Evolutionary conservation across 1,140 invertebrate species (phyloP).

Genomic region (Coenobita brevimanus): DNA sequence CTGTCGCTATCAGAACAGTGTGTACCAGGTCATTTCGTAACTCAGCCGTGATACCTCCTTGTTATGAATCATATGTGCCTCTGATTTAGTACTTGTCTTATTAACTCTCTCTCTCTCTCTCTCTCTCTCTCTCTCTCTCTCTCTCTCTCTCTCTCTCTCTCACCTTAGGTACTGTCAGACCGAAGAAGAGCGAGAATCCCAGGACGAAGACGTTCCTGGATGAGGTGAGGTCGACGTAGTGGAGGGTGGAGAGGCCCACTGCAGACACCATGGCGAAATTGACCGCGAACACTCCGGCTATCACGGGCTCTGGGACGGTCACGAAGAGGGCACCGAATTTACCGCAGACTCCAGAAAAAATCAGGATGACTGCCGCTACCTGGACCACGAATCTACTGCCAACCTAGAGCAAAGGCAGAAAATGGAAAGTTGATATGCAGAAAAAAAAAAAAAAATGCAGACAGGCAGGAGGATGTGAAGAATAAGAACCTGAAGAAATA

Average conservation of each 20-base stretch:
- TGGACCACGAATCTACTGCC: conserved; percentile 89
- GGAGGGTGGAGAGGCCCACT: conserved; percentile 75
- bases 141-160: background rate
- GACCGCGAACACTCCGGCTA: conserved; percentile 89
- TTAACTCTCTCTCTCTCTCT: no score
- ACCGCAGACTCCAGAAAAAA: conserved; percentile 85
- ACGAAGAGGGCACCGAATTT: conserved; percentile 91
- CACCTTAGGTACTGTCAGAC: conserved; percentile 47
- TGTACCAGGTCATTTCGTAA: no score
- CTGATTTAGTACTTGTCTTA: no score
- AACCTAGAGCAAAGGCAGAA: conserved; percentile 76
- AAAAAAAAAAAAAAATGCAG: no score
- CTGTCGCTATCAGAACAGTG: no score
- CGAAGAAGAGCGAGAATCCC: conserved; percentile 89
- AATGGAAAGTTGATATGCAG: no score
- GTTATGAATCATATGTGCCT: no score
- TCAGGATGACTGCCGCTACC: conserved; percentile 84
- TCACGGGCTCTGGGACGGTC: conserved; percentile 89
- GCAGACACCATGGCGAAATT: conserved; percentile 91
- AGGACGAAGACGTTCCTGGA: conserved; percentile 86
- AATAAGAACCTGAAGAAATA: no score
- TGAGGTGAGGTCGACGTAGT: conserved; percentile 74
- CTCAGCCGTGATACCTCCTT: no score
- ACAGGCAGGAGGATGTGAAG: no score
- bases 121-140: no score